Percentiles rank a stretch among this genome's conserved stretches.
Evolutionary conservation across 2,888 invertebrate species (phyloP).

Genomic region (Cataglyphis cursor): DNA sequence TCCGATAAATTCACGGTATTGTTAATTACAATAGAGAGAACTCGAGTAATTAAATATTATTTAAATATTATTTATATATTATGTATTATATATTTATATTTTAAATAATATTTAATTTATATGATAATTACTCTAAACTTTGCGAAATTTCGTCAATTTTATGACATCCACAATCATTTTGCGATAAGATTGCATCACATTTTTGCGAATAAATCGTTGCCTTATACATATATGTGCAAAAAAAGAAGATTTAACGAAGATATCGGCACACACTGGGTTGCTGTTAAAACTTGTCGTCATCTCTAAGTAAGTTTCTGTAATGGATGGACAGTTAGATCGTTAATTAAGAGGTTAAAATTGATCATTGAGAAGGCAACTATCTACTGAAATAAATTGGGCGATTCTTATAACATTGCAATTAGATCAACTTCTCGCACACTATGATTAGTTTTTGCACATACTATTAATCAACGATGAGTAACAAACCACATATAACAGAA

Average conservation of each 20-base stretch:
- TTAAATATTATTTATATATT: too few relatives aligned
- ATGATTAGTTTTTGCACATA: conserved; percentile 46
- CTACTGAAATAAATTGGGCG: conserved; percentile 27
- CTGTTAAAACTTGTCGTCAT: conserved; percentile 65
- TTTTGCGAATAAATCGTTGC: conserved; percentile 38
- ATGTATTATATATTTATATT: too few relatives aligned
- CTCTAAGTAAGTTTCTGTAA: conserved; percentile 65
- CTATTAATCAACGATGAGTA: conserved; percentile 45
- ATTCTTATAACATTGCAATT: conserved; percentile 49
- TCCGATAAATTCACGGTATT: neutral
- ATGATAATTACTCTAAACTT: neutral
- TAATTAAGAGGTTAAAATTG: conserved; percentile 60
- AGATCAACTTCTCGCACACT: conserved; percentile 45
- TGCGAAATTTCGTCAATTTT: neutral
- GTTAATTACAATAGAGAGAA: neutral
- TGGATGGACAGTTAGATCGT: conserved; percentile 60
- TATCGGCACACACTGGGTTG: conserved; percentile 61
- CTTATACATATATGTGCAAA: conserved; percentile 14
- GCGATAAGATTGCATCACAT: conserved; percentile 57
- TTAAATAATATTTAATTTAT: neutral
- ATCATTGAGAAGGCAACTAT: conserved; percentile 23
- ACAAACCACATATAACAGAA: neutral
- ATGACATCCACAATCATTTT: neutral
- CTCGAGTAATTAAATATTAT: neutral
- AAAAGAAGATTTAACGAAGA: conserved; percentile 23